Percentiles rank a stretch among this genome's conserved stretches.
Conservation (phyloP, 2,888 invertebrate genomes). For the Andrena marginata region DNA sequence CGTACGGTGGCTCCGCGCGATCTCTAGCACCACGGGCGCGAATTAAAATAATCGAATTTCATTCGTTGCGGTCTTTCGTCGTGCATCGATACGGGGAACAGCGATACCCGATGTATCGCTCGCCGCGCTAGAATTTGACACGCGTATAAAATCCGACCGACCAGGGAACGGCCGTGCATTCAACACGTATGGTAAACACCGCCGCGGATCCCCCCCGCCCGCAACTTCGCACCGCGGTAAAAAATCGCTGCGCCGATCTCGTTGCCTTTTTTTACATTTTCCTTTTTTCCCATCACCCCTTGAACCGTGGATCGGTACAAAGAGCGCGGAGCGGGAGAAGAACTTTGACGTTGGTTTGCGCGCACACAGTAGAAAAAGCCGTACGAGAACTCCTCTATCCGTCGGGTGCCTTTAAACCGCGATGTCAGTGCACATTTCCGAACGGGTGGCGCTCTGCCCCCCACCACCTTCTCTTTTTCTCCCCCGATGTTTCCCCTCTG, state of each 20-base stretch:
- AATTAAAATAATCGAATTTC: slow-evolving; percentile 52
- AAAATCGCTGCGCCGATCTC: neutral
- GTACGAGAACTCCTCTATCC: slow-evolving; percentile 63
- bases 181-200: slow-evolving; percentile 61
- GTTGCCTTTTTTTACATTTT: neutral
- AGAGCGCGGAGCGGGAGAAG: slow-evolving; percentile 42
- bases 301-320: slow-evolving; percentile 11
- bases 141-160: slow-evolving; percentile 25
- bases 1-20: slow-evolving; percentile 12
- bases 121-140: slow-evolving; percentile 25
- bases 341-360: slow-evolving; percentile 66
- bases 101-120: neutral
- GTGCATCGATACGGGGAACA: slow-evolving; percentile 2
- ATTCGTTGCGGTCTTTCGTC: slow-evolving; percentile 30
- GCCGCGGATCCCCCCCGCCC: slow-evolving; percentile 9
- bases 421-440: slow-evolving; percentile 69
- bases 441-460: slow-evolving; percentile 64
- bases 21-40: neutral
- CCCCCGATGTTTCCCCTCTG: slow-evolving; percentile 31
- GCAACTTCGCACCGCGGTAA: slow-evolving; percentile 24
- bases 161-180: slow-evolving; percentile 22
- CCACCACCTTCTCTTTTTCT: slow-evolving; percentile 17
- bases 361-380: slow-evolving; percentile 68
- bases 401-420: slow-evolving; percentile 70
- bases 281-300: slow-evolving; percentile 9